Percentiles rank a stretch among this genome's conserved stretches.
phyloP scores from a whole-genome alignment of 2,888 invertebrate species.

The Harpagoxenus sublaevis region DNA sequence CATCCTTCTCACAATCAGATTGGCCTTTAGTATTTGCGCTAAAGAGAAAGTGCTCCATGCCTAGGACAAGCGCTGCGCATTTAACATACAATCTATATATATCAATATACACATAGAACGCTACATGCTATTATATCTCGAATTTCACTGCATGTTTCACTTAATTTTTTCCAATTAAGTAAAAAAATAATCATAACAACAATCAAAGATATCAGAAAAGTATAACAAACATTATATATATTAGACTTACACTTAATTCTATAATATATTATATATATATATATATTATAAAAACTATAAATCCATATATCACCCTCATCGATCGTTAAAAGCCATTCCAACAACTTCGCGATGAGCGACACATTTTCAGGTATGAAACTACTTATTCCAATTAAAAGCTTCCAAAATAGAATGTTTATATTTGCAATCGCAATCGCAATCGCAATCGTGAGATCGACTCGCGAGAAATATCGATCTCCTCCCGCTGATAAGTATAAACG shows the following conservation, averaged over 20 bases:
- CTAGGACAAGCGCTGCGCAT: constrained; percentile 10
- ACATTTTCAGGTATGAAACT: background rate
- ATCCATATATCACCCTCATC: background rate
- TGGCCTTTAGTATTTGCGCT: constrained; percentile 22
- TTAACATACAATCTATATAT: background rate
- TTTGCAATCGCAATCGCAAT: background rate
- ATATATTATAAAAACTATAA: background rate
- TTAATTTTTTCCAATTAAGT: background rate
- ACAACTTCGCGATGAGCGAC: background rate
- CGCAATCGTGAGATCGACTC: background rate
- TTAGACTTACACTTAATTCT: background rate
- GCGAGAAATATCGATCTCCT: background rate
- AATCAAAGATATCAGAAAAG: background rate
- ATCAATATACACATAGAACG: background rate
- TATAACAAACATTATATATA: background rate
- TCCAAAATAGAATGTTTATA: background rate
- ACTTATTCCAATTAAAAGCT: background rate
- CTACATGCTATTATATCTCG: background rate
- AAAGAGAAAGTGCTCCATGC: constrained; percentile 43
- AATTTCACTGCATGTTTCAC: background rate
- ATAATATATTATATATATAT: background rate
- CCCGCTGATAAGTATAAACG: background rate
- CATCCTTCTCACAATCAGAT: constrained; percentile 16
- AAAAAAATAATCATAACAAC: background rate
- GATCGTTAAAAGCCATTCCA: background rate